Evolutionary conservation across 2,888 invertebrate genomes (phyloP).

Genomic region (Dilophus febrilis): DNA sequence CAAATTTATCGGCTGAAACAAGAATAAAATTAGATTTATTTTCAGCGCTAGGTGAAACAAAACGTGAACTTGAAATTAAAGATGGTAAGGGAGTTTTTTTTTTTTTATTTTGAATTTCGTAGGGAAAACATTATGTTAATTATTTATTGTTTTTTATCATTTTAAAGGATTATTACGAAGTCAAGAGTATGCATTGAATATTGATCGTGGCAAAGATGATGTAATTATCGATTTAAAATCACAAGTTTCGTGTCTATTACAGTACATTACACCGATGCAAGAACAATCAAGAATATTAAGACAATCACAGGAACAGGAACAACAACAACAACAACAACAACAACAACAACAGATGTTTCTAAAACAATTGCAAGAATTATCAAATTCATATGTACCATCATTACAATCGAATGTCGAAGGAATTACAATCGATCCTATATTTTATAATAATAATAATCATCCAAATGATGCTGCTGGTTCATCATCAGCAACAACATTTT

Average conservation of each 20-base stretch:
- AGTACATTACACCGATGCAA: too few species aligned
- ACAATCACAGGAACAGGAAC: too few species aligned
- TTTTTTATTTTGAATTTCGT: background rate
- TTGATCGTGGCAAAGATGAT: slow-evolving; percentile 66
- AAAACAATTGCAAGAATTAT: slow-evolving; percentile 9
- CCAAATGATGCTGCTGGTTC: too few species aligned
- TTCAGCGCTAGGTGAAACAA: slow-evolving; percentile 90
- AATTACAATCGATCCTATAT: too few species aligned
- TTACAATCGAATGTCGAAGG: too few species aligned
- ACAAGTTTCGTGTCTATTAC: slow-evolving; percentile 80
- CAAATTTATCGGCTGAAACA: slow-evolving; percentile 89
- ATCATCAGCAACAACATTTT: too few species aligned
- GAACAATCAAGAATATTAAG: too few species aligned
- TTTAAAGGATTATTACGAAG: background rate
- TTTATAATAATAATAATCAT: too few species aligned
- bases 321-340: slow-evolving; percentile 15
- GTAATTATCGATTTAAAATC: slow-evolving; percentile 82
- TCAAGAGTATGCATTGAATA: slow-evolving; percentile 34
- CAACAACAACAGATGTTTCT: slow-evolving; percentile 1
- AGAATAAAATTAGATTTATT: slow-evolving; percentile 95
- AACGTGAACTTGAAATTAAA: slow-evolving; percentile 71
- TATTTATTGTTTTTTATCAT: background rate
- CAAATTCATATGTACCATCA: too few species aligned
- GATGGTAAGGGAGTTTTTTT: slow-evolving; percentile 44
- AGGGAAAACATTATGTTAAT: background rate